Evolutionary conservation across 2,888 invertebrate species (phyloP), one percentile per base, ranked within the genome.

Genomic region (Maniola hyperantus): DNA sequence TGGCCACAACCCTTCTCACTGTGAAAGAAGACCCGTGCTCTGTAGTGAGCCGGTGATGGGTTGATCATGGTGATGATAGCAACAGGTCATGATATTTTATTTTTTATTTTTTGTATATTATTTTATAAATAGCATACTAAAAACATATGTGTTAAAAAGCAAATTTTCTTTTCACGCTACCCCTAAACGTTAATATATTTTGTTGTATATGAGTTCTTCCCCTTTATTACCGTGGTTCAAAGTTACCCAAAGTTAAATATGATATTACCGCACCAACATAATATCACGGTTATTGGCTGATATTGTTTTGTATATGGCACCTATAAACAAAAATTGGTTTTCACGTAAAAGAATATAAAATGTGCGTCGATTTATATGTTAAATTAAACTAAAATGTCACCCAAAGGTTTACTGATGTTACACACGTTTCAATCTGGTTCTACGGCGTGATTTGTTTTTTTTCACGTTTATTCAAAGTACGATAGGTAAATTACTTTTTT

Each of bases 201-300:
- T 18, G 33, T 55, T 11, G 18, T 39, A 55, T 55, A 39, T 18
- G 39, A 36, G 34, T 55, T 54, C 54, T 61, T 20, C 46, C 60
- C 65, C 65, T 42, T 46, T 63, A 60, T 66, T 39, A 61, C 46
- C 48, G 26, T 42, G 33, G 60, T 75, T 72, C 72, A 68, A 69
- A 68, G 69, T 71, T 64, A 53, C 18, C 65, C 65, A 66, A 69
- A 73, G 71, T 75, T 74, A 75, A 74, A 77, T 71, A 72, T 70
- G 71, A 74, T 71, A 72, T 65, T 64, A 61, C 58, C 42, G 46
- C 51, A 42, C 18, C 59, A 60, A 59, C 59, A 54, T 68, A 68
- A 63, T 58, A 68, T 65, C 62, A 65, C 57, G 63, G 66, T 71
- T 69, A 69, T 72, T 69, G 70, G 54, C 48, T 48, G 57, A 71